Evolutionary conservation across 2,888 invertebrate species (phyloP), one percentile per base, ranked within the genome.

Genomic region (Chrysopilus asiliformis): DNA sequence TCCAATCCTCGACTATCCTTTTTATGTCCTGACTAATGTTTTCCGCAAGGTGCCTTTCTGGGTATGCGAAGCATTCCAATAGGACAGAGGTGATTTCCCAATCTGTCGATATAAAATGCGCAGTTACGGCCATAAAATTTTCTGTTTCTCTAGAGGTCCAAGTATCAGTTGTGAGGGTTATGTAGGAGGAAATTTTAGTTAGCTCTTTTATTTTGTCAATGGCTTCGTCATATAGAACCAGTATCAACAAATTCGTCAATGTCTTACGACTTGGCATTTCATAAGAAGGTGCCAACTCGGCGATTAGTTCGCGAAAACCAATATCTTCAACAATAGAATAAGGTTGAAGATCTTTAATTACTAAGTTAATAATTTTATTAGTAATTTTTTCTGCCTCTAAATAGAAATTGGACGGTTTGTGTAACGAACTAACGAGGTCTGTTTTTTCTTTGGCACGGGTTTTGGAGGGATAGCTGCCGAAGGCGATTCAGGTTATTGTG

Each of bases 311-410:
- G 43, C 33, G 43, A 43, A 53, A 52, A 36, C 51, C 49, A 36
- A 36, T 31, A 41, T 51, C 49, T 38, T 53, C 49, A 13, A 53
- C 53, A 16, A 53, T 43, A 18, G 43, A 43, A 36, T 53, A 49
- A 15, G 53, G 50, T 33, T 53, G 50, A 41, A 48, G 52, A 38
- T 54, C 51, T 32, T 41, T 43, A n/a, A n/a, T n/a, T n/a, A n/a
- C n/a, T n/a, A n/a, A n/a, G n/a, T n/a, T n/a, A n/a, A n/a, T n/a
- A n/a, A n/a, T n/a, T n/a, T n/a, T n/a, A n/a, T n/a, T n/a, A n/a
- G n/a, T n/a, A n/a, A n/a, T n/a, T n/a, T n/a, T n/a, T n/a, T n/a
- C n/a, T n/a, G n/a, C n/a, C n/a, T n/a, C n/a, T n/a, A n/a, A n/a
- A n/a, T n/a, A n/a, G n/a, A n/a, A n/a, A n/a, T n/a, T n/a, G n/a